Base-by-base conservation (phyloP, 2,888 invertebrate species). In the Diaphora mendica region DNA sequence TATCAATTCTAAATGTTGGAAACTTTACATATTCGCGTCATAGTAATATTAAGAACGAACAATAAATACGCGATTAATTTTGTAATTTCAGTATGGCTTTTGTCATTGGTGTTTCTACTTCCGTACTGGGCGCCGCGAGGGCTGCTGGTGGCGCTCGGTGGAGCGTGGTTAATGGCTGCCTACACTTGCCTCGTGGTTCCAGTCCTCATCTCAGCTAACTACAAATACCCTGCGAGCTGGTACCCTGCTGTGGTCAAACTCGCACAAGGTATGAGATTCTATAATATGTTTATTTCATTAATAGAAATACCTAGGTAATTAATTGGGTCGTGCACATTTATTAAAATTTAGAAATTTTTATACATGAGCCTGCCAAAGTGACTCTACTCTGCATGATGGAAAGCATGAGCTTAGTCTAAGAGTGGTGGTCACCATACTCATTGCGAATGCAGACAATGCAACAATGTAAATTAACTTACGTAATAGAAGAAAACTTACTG, bases 141-240 rank as follows among this genome's bases (percentile, higher is more conserved):
- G 2, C 88, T 97, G 65, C 90, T 97, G 77, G 96, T 97, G 67
- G 97, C 97, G 78, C 88, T 96, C 3, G 97, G 96, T 68, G 94
- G 97, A 9, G 96, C 96, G 75, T 95, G 96, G 94, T 94, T 96
- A 85, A 94, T 97, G 91, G 96, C 96, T 0, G 96, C 97, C 2
- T 97, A 97, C 89, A 97, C 97, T 3, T 97, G 96, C 85, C 91
- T 97, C 30, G 97, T 97, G 66, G 91, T 97, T 26, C 97, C 97
- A 0, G 95, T 97, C 62, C 95, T 97, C 71, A 96, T 97, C 74
- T 97, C 97, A 1, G 97, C 97, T 73, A 97, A 97, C 92, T 97
- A 97, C 91, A 96, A 96, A 86, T 97, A 97, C 85, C 97, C 97
- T 2, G 96, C 97, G 51, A 93, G 96, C 74, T 96, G 97, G 95